Conservation (phyloP, 2,797 vertebrate species). For the Sebastes umbrosus region DNA sequence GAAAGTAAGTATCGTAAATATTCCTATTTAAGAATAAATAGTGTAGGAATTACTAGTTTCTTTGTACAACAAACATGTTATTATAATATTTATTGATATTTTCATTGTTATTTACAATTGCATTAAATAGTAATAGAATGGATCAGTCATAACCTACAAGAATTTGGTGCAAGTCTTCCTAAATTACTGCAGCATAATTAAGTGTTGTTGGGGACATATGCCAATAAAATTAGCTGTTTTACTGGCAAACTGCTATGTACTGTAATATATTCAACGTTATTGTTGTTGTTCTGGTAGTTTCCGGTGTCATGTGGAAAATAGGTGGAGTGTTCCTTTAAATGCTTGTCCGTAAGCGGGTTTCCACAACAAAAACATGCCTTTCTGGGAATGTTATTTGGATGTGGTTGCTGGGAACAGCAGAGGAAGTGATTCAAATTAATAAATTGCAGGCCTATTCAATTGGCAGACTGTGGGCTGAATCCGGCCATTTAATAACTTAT, state of each 20-base stretch:
- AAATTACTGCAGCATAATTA: neutral
- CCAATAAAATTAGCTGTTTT: neutral
- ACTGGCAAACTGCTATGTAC: neutral
- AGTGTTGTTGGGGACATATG: neutral
- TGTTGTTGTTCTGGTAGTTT: neutral
- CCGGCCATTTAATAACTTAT: too few species aligned
- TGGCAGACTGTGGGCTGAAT: accelerated
- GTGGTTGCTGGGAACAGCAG: neutral
- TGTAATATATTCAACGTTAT: neutral
- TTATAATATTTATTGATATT: neutral
- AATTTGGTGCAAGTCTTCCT: neutral
- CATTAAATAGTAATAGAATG: neutral
- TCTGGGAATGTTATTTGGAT: neutral
- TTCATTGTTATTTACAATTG: neutral
- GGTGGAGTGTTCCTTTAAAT: neutral
- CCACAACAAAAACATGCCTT: neutral
- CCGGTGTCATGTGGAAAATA: neutral
- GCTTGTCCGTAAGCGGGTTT: neutral
- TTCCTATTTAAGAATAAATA: neutral
- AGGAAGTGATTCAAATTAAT: neutral
- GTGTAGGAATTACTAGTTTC: neutral
- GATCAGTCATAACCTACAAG: neutral
- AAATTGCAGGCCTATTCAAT: too few species aligned
- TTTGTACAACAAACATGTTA: neutral
- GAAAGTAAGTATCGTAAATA: neutral